Conservation (phyloP, 2,888 invertebrate genomes). For the Ornithoptera alexandrae region DNA sequence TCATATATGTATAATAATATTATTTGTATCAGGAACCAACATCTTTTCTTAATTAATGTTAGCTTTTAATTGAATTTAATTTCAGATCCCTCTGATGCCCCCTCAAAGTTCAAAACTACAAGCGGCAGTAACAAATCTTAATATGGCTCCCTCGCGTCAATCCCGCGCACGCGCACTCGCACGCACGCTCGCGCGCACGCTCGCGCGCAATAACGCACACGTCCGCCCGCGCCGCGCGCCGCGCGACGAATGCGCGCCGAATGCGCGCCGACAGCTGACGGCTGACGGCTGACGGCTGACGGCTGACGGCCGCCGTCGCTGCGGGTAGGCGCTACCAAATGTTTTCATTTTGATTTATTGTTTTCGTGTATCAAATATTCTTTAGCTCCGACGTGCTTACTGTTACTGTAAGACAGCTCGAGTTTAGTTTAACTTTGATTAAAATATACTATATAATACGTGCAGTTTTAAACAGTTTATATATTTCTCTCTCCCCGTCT, state of each 20-base stretch:
- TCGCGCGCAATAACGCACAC: slow-evolving; percentile 56
- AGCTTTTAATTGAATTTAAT: not conserved
- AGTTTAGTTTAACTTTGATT: not conserved
- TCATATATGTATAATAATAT: too few species aligned
- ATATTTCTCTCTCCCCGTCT: too few species aligned
- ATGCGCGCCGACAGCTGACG: slow-evolving; percentile 57
- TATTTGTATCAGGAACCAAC: too few species aligned
- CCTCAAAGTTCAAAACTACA: slow-evolving; percentile 26
- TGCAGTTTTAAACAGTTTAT: too few species aligned
- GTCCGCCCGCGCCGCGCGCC: slow-evolving; percentile 44
- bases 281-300: slow-evolving; percentile 52
- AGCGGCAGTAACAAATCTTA: slow-evolving; percentile 33
- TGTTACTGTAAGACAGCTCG: not conserved
- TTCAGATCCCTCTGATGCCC: slow-evolving; percentile 4
- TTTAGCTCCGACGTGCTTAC: not conserved
- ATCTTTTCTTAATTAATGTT: too few species aligned
- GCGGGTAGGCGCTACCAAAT: slow-evolving; percentile 32
- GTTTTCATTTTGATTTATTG: slow-evolving; percentile 26
- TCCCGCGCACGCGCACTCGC: slow-evolving; percentile 52
- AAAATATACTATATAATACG: too few species aligned
- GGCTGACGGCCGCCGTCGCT: slow-evolving; percentile 41
- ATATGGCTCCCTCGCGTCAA: slow-evolving; percentile 42
- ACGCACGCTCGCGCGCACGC: slow-evolving; percentile 51
- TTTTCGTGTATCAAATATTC: not conserved
- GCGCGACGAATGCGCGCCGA: slow-evolving; percentile 74